Percentiles rank a stretch among this genome's conserved stretches.
phyloP scores from a whole-genome alignment of 64 coral and sea anemone genomes.

The Montipora cactus region DNA sequence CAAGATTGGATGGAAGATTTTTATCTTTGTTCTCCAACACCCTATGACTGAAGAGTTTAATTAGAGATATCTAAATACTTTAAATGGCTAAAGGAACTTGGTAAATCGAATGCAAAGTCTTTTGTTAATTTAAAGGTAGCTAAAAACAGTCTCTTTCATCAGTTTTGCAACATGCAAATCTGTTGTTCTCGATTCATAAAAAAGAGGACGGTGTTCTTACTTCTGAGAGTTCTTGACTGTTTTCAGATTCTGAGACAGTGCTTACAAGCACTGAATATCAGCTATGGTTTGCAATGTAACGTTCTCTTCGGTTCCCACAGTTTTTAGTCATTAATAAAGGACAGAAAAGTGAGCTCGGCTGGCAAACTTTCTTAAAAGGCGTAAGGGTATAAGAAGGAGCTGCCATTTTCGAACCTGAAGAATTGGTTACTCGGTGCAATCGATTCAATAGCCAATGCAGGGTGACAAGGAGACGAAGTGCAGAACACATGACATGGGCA shows the following conservation, averaged over 20 bases:
- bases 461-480: not conserved
- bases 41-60: no score
- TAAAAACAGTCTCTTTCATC: no score
- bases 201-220: no score
- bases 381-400: not conserved
- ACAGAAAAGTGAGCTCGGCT: not conserved
- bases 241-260: not conserved
- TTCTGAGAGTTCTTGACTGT: no score
- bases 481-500: conserved; percentile 6
- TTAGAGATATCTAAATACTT: no score
- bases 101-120: no score
- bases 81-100: no score
- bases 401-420: not conserved
- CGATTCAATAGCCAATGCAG: not conserved
- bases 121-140: no score
- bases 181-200: no score
- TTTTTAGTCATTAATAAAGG: not conserved
- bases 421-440: not conserved
- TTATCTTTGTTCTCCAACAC: no score
- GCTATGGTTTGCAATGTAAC: not conserved
- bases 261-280: not conserved
- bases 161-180: no score
- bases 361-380: not conserved
- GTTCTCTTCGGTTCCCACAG: not conserved
- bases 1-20: no score